A percentile compares a stretch with the other conserved stretches of the same genome.
These are phyloP conservation scores for Kobus ellipsiprymnus DNA, from an alignment of 2,113 vertebrate species.

Conservation along the genomic window DNA sequence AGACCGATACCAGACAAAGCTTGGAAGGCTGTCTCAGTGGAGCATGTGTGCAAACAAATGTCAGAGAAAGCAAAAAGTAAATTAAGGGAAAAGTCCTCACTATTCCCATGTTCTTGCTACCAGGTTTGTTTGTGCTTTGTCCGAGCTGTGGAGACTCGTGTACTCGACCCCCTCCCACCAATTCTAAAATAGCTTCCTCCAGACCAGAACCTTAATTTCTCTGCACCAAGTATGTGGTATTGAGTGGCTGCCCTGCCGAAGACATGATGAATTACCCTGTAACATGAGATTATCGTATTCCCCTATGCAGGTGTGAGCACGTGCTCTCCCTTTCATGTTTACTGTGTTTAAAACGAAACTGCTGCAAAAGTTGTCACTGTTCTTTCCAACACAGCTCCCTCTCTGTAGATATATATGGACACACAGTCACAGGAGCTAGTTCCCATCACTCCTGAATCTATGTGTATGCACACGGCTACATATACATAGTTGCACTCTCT, in stretches of 20 bases:
- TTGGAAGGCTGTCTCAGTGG: conserved; percentile 68
- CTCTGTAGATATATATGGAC: neutral
- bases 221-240: conserved; percentile 85
- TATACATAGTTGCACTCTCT: conserved; percentile 75
- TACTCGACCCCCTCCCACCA: conserved; percentile 79
- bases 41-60: conserved; percentile 70
- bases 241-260: conserved; percentile 82
- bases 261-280: conserved; percentile 80
- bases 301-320: conserved; percentile 27
- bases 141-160: conserved; percentile 82
- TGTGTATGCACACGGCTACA: conserved; percentile 76
- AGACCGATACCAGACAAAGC: conserved; percentile 73
- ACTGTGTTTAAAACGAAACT: conserved; percentile 74
- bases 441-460: conserved; percentile 47
- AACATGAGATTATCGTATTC: conserved; percentile 69
- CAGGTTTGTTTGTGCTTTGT: conserved; percentile 84
- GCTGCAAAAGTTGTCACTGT: conserved; percentile 80
- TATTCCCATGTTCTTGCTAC: conserved; percentile 77
- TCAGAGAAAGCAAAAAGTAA: conserved; percentile 76
- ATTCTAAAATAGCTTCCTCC: conserved; percentile 80
- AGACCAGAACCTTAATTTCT: conserved; percentile 82
- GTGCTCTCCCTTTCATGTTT: conserved; percentile 59
- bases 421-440: neutral
- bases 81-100: conserved; percentile 75
- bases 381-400: conserved; percentile 76